Evolutionary conservation across 2,797 vertebrate species (phyloP), one percentile per base, ranked within the genome.

Genomic region (Eutrigla gurnardus): DNA sequence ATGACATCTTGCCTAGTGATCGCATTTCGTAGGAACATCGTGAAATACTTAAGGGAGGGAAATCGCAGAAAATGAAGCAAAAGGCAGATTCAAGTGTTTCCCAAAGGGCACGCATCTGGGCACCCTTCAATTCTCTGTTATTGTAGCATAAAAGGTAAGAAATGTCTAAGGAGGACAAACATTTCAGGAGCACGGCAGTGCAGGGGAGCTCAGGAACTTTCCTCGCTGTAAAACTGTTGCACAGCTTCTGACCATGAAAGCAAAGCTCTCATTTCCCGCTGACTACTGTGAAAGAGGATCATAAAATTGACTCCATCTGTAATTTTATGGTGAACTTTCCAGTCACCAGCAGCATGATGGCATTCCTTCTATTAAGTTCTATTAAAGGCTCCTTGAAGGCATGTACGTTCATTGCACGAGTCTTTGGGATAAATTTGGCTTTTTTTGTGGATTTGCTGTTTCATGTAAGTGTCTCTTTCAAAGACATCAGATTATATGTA

Each of bases 231-330:
- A 88, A 91, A 88, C 77, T 67, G 75, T 84, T 85, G 83, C 84
- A 86, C 80, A 73, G 77, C 80, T 84, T 69, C 64, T 68, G 69
- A 88, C 79, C 75, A 86, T 88, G 83, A 91, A 92, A 93, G 88
- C 77, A 79, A 91, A 90, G 83, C 84, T 87, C 86, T 84, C 82
- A 77, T 91, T 92, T 93, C 92, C 85, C 62, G 87, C 93, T 93
- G 92, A 94, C 92, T 92, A 78, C 88, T 86, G 91, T 90, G 92
- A 93, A 95, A 94, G 81, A 83, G 57, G 89, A 90, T 94, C 89
- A 90, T 91, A 89, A 93, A 94, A 93, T 93, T 91, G 84, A 91
- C 84, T 91, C 92, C 92, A 91, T 92, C 86, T 93, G 92, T 90
- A 91, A 89, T 87, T 91, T 90, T 84, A 89, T 84, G 85, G 76